Conservation (phyloP, 92 coral and sea anemone species). For the Montipora capitata region DNA sequence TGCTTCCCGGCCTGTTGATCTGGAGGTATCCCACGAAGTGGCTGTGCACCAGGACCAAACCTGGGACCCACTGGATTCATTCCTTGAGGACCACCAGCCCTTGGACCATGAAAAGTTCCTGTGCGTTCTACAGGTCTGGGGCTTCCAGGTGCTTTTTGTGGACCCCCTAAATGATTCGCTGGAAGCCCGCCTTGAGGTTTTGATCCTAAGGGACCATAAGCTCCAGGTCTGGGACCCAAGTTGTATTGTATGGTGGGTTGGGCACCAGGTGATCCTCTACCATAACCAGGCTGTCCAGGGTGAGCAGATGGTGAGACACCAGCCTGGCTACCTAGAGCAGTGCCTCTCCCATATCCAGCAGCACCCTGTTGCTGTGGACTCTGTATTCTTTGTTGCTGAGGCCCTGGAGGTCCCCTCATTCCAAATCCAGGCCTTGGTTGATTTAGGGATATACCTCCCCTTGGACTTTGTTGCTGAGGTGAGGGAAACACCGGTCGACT, state of each 20-base stretch:
- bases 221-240: conserved; percentile 39
- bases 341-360: conserved; percentile 42
- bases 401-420: conserved; percentile 61
- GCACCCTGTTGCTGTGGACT: conserved; percentile 60
- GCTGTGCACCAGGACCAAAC: conserved; percentile 43
- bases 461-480: conserved; percentile 80
- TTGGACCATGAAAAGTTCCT: conserved; percentile 48
- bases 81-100: conserved; percentile 42
- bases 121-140: conserved; percentile 40
- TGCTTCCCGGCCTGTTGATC: conserved; percentile 52
- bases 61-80: conserved; percentile 21
- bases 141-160: conserved; percentile 37
- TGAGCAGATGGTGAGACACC: conserved; percentile 70
- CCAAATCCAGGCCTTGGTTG: conserved; percentile 71
- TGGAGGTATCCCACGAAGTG: conserved; percentile 30
- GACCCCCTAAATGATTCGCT: conserved; percentile 46
- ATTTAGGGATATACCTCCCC: conserved; percentile 57
- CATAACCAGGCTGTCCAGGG: conserved; percentile 39
- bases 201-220: conserved; percentile 30
- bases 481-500: conserved; percentile 32
- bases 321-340: conserved; percentile 73
- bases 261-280: conserved; percentile 12
- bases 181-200: conserved; percentile 41
- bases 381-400: conserved; percentile 55
- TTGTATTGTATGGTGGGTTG: conserved; percentile 42